Percentiles rank a stretch among this genome's conserved stretches.
Conservation (phyloP, 2,797 vertebrate genomes). For the Crenuchus spilurus region DNA sequence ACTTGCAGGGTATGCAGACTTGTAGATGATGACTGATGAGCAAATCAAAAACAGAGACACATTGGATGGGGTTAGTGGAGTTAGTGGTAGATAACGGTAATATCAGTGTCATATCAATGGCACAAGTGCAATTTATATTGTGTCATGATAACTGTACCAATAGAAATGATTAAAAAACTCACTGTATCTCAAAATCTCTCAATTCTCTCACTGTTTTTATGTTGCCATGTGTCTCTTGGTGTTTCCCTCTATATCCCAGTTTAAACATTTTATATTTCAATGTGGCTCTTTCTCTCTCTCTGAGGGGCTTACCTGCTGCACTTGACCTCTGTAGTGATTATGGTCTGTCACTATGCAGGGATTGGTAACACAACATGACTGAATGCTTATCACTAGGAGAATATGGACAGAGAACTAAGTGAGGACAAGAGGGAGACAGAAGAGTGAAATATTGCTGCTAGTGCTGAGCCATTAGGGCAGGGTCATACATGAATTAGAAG, state of each 20-base stretch:
- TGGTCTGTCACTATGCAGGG: constrained; percentile 41
- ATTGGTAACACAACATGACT: constrained; percentile 9
- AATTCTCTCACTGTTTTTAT: not conserved
- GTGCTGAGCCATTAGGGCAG: not conserved
- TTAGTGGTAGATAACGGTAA: constrained; percentile 6
- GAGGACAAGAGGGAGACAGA: not conserved
- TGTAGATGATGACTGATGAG: constrained; percentile 4
- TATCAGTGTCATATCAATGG: too few species aligned
- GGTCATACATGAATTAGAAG: not conserved
- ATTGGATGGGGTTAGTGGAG: constrained; percentile 14
- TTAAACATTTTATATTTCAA: not conserved
- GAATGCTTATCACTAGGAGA: not conserved
- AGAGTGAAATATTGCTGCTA: not conserved
- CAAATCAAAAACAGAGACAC: too few species aligned
- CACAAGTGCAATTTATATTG: too few species aligned
- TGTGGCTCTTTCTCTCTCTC: constrained; percentile 3
- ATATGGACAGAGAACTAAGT: constrained; percentile 5
- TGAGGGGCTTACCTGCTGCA: constrained; percentile 16
- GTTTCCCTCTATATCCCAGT: not conserved
- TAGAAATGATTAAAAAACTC: too few species aligned
- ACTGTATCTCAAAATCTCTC: not conserved
- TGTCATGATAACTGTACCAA: too few species aligned
- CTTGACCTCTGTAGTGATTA: constrained; percentile 34
- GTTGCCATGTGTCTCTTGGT: constrained; percentile 1
- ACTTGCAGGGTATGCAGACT: constrained; percentile 4